Evolutionary conservation across 2,797 vertebrate genomes (phyloP), one percentile per base, ranked within the genome.

Genomic region (Cyprinella venusta): DNA sequence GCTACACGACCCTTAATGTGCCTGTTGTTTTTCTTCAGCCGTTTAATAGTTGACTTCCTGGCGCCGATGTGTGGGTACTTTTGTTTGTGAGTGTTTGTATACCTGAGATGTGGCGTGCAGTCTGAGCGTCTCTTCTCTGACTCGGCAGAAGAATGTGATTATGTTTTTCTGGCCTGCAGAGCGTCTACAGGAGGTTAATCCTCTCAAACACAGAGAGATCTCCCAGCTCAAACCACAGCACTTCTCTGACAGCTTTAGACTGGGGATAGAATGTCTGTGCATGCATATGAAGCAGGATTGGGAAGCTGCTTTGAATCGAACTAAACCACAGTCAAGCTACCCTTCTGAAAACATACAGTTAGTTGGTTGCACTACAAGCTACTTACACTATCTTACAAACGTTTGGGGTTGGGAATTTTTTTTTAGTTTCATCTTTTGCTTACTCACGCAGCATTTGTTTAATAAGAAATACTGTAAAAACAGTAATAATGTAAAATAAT

Each of bases 201-300:
- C 65, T 19, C 65, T 79, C 65, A 69, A 79, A 79, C 64, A 68
- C 64, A 40, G 56, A 64, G 24, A 81, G 12, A 42, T 63, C 79
- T 74, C 52, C 10, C 52, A 21, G 19, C 30, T 79, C 63, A 67
- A 79, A 54, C 76, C 76, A 38, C 30, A 79, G 45, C 64, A 79
- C 48, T 79, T 38, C 13, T 68, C 30, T 40, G 77, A 26, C 63
- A 54, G 64, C 63, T 79, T 79, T 68, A 19, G 42, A 50, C 45
- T 68, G 64, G 8, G 24, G 13, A 52, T 9, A 24, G 45, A 56
- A 40, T 52, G 13, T 45, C 10, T 52, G 8, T 52, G 21, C 18
- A 21, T 63, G 24, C 59, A 77, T 64, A 48, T 30, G 40, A 30
- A 45, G 24, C 38, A 77, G 75, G 24, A 24, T 15, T 54, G 63